Evolutionary conservation across 2,797 vertebrate genomes (phyloP).

Genomic region (Leptatherina wallacei): DNA sequence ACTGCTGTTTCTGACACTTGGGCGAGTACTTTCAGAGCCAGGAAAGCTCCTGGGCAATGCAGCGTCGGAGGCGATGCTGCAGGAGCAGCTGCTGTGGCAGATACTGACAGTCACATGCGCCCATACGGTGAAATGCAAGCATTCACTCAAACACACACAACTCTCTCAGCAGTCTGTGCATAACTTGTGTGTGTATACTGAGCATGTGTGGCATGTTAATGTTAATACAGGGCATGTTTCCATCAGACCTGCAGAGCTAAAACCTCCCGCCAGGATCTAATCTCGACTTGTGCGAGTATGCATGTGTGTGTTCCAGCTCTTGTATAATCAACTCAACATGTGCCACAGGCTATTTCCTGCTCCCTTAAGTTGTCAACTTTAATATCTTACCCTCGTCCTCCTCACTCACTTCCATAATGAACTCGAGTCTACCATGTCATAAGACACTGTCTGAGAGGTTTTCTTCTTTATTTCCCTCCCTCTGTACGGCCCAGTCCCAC

Average conservation of each 20-base stretch:
- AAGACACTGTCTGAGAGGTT: conserved; percentile 63
- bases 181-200: conserved; percentile 16
- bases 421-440: conserved; percentile 66
- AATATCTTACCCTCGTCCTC: conserved; percentile 60
- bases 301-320: conserved; percentile 35
- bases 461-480: conserved; percentile 15
- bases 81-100: conserved; percentile 58
- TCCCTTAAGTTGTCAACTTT: conserved; percentile 67
- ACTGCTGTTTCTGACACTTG: conserved; percentile 12
- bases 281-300: conserved; percentile 31
- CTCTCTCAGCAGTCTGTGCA: conserved; percentile 12
- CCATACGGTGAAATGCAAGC: conserved; percentile 19
- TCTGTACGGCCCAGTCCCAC: not conserved
- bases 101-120: conserved; percentile 44
- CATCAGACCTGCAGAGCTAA: conserved; percentile 33
- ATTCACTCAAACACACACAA: conserved; percentile 24
- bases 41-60: conserved; percentile 49
- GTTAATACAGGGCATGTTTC: conserved; percentile 36
- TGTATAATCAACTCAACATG: conserved; percentile 68
- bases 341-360: conserved; percentile 68
- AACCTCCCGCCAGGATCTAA: conserved; percentile 43
- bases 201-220: conserved; percentile 35
- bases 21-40: conserved; percentile 18
- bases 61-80: conserved; percentile 44
- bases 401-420: conserved; percentile 56